phyloP scores from a whole-genome alignment of 2,113 vertebrate genomes.

The Lathamus discolor region DNA sequence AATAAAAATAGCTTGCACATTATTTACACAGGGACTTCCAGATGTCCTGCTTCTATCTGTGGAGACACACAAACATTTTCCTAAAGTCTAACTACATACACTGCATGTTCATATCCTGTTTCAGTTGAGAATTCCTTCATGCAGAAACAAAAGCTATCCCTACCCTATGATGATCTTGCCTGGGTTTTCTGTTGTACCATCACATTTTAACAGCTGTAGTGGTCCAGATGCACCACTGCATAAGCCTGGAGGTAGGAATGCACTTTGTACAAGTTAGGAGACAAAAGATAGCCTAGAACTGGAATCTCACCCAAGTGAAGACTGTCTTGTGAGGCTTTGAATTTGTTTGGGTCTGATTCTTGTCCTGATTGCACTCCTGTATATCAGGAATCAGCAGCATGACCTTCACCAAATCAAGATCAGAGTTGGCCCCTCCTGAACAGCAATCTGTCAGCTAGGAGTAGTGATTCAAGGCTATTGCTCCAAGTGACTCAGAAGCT shows the following conservation, averaged over 20 bases:
- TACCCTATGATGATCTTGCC: not conserved
- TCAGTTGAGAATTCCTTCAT: not conserved
- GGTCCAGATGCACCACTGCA: not conserved
- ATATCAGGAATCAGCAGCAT: not conserved
- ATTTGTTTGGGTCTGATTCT: not conserved
- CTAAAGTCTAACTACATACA: not conserved
- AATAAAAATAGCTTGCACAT: not conserved
- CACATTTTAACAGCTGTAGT: not conserved
- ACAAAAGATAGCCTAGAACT: not conserved
- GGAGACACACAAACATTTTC: not conserved
- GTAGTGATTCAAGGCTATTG: not conserved
- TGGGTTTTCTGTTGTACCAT: not conserved
- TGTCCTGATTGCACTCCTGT: not conserved
- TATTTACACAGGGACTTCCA: not conserved
- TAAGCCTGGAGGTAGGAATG: not conserved
- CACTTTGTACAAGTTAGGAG: not conserved
- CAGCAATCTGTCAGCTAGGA: not conserved
- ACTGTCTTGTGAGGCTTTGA: not conserved
- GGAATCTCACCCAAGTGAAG: not conserved
- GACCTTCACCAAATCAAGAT: not conserved
- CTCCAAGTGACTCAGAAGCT: not conserved
- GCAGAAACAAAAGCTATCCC: not conserved
- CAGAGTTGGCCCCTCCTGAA: not conserved
- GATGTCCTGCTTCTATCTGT: not conserved
- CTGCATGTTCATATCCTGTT: not conserved